These are phyloP conservation scores for Sylvilagus floridanus DNA, from an alignment of 2,797 vertebrate species.

Conservation along the genomic window DNA sequence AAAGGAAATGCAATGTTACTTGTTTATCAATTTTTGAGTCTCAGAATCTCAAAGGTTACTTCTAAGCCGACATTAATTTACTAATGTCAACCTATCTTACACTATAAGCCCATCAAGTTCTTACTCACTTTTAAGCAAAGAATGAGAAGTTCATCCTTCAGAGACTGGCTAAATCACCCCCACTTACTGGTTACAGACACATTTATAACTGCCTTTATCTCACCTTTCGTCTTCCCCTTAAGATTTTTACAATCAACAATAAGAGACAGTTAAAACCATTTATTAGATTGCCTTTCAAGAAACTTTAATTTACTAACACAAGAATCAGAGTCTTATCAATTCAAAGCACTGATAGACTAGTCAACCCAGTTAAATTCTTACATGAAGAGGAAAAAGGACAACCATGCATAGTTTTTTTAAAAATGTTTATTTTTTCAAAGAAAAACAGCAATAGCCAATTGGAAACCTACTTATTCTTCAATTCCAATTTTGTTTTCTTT, in stretches of 20 bases:
- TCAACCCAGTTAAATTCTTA: slow-evolving; percentile 76
- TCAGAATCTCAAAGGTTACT: slow-evolving; percentile 49
- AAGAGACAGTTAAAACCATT: slow-evolving; percentile 51
- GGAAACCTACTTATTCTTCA: slow-evolving; percentile 89
- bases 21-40: slow-evolving; percentile 51
- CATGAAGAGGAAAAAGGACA: slow-evolving; percentile 85
- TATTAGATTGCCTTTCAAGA: slow-evolving; percentile 66
- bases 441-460: slow-evolving; percentile 90
- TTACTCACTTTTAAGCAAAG: slow-evolving; percentile 48
- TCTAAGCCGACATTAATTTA: slow-evolving; percentile 17
- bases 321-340: slow-evolving; percentile 64
- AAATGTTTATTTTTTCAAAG: slow-evolving; percentile 90
- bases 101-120: slow-evolving; percentile 49
- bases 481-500: slow-evolving; percentile 88
- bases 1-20: background rate
- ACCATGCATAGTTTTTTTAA: slow-evolving; percentile 87
- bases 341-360: slow-evolving; percentile 66
- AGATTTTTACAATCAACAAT: slow-evolving; percentile 65
- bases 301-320: slow-evolving; percentile 73
- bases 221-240: slow-evolving; percentile 50
- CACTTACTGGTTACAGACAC: background rate
- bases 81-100: slow-evolving; percentile 19
- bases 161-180: background rate
- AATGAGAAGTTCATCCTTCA: slow-evolving; percentile 27
- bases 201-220: slow-evolving; percentile 43